These are phyloP conservation scores for Triplophysa rosa DNA, from an alignment of 2,113 vertebrate genomes.

Conservation along the genomic window DNA sequence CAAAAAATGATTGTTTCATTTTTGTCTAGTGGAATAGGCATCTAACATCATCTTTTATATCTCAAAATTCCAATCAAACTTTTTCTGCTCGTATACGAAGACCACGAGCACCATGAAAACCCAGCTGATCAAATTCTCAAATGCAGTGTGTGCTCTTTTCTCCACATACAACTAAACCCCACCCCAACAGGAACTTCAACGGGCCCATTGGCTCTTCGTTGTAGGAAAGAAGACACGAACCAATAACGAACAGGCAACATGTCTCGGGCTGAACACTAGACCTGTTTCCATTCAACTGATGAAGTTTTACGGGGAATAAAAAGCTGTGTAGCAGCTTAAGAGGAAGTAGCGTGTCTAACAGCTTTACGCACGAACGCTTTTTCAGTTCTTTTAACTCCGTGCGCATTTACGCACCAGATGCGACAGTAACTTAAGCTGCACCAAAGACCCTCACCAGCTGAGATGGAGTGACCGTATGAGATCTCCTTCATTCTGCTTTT, in stretches of 20 bases:
- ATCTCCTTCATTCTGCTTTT: background rate
- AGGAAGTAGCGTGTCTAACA: background rate
- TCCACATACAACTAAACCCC: background rate
- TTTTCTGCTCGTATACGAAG: background rate
- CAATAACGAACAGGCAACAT: background rate
- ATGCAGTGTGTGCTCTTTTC: background rate
- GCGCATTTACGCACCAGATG: background rate
- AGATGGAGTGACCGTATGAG: background rate
- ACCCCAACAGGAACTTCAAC: background rate
- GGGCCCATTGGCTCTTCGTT: background rate
- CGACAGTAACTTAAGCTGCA: conserved; percentile 9
- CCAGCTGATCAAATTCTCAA: background rate
- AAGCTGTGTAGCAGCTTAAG: background rate
- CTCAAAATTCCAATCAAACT: background rate
- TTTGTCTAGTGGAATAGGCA: too few relatives aligned
- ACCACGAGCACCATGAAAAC: background rate
- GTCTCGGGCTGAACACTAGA: background rate
- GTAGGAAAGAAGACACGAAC: background rate
- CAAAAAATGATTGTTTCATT: too few relatives aligned
- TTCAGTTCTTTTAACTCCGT: conserved; percentile 30
- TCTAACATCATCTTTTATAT: background rate
- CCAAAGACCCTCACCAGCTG: background rate
- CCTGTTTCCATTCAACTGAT: background rate
- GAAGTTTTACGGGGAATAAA: background rate
- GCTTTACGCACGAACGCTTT: conserved; percentile 18